Conservation (phyloP, 92 coral and sea anemone genomes). For the Epizoanthus illoricatus region DNA sequence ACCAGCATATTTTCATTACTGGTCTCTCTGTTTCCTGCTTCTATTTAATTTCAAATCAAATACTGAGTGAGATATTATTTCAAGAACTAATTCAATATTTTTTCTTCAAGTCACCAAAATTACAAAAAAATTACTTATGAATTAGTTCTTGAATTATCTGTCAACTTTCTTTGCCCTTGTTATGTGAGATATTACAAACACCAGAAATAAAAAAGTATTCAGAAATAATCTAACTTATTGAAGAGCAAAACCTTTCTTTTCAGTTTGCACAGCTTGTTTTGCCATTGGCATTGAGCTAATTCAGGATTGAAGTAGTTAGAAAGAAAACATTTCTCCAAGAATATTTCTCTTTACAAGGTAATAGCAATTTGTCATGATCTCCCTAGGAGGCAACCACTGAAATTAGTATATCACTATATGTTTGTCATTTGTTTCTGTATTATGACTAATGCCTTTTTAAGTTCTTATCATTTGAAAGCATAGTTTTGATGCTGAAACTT, state of each 20-base stretch:
- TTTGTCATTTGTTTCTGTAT: not conserved
- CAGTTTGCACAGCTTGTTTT: conserved; percentile 13
- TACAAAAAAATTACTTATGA: conserved; percentile 11
- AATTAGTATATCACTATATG: not conserved
- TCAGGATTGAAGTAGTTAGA: conserved; percentile 5
- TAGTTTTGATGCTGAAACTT: not conserved
- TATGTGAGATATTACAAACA: not conserved
- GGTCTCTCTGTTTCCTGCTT: conserved; percentile 9
- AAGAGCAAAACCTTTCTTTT: conserved; percentile 15
- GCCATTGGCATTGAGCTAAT: not conserved
- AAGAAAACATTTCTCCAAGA: not conserved
- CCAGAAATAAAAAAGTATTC: not conserved
- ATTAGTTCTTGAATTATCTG: conserved; percentile 1
- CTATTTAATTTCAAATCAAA: conserved; percentile 23
- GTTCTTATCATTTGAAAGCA: conserved; percentile 9
- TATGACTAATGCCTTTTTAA: conserved; percentile 13
- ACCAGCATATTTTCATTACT: not conserved
- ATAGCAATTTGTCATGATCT: not conserved
- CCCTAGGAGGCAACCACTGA: not conserved
- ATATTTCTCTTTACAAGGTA: not conserved
- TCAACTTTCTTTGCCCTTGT: conserved; percentile 6
- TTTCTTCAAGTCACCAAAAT: conserved; percentile 11
- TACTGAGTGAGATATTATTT: not conserved
- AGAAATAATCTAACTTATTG: not conserved
- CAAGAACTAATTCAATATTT: conserved; percentile 1